Evolutionary conservation across 2,113 vertebrate genomes (phyloP).

Genomic region (Lamprologus callipterus): DNA sequence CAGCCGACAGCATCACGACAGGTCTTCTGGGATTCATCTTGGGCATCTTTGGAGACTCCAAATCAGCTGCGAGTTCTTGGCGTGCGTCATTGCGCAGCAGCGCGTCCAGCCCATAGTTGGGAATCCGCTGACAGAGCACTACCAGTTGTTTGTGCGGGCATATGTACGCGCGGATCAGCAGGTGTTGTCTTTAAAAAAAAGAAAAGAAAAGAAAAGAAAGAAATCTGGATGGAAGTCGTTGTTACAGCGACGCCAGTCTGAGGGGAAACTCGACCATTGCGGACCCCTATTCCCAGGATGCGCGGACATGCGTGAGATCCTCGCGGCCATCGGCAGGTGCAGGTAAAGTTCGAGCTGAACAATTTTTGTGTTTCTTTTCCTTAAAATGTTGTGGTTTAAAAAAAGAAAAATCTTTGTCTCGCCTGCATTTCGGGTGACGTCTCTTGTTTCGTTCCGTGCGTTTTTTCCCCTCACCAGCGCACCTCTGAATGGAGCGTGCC

Average conservation of each 20-base stretch:
- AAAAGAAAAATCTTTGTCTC: neutral
- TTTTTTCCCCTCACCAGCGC: neutral
- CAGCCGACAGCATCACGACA: neutral
- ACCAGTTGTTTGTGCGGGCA: slow-evolving; percentile 34
- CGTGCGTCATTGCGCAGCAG: slow-evolving; percentile 63
- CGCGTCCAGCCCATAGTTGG: slow-evolving; percentile 24
- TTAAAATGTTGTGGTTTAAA: neutral
- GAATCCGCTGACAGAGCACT: slow-evolving; percentile 52
- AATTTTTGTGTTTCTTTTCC: neutral
- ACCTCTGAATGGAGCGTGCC: neutral
- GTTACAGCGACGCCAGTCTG: neutral
- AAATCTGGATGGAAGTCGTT: slow-evolving; percentile 14
- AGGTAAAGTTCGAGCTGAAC: slow-evolving; percentile 41
- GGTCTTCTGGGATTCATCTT: neutral
- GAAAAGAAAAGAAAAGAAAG: neutral
- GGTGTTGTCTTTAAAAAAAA: slow-evolving; percentile 4
- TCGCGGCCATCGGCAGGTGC: neutral
- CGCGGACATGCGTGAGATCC: slow-evolving; percentile 25
- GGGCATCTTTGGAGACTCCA: slow-evolving; percentile 32
- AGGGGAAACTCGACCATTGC: neutral
- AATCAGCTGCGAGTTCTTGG: slow-evolving; percentile 23
- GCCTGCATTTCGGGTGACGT: neutral
- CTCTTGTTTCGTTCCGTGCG: neutral
- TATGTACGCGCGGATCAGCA: slow-evolving; percentile 33
- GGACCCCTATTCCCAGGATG: slow-evolving; percentile 29